Evolutionary conservation across 2,113 vertebrate species (phyloP).

Genomic region (Podarcis cretensis): DNA sequence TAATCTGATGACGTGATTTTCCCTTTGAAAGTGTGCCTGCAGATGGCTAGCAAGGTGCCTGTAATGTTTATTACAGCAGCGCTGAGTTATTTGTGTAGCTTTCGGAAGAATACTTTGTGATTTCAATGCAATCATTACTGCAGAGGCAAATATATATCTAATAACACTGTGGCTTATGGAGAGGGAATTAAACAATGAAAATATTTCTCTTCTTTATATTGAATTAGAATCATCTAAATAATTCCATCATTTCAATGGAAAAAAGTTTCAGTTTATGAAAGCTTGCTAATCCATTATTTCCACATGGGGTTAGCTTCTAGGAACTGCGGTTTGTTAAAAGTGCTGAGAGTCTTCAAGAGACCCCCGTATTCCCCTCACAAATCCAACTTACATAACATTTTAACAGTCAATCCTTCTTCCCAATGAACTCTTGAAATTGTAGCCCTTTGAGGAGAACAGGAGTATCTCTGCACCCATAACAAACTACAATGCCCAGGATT

Average conservation of each 20-base stretch:
- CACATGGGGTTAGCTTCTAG: no score
- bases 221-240: constrained; percentile 58
- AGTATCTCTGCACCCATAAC: no score
- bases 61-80: constrained; percentile 57
- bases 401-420: no score
- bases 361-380: no score
- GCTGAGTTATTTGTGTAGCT: constrained; percentile 46
- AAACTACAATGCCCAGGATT: no score
- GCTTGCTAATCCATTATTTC: neutral
- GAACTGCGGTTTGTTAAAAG: neutral
- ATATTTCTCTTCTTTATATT: constrained; percentile 56
- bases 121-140: constrained; percentile 50
- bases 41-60: constrained; percentile 67
- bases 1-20: constrained; percentile 71
- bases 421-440: no score
- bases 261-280: constrained; percentile 21
- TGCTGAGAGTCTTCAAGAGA: no score
- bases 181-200: constrained; percentile 52
- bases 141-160: constrained; percentile 47
- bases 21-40: constrained; percentile 72
- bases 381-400: no score
- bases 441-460: no score
- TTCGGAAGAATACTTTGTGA: constrained; percentile 60
- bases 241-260: neutral
- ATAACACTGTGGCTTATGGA: constrained; percentile 40